Conservation (phyloP, 1,140 invertebrate species). For the Dreissena polymorpha region DNA sequence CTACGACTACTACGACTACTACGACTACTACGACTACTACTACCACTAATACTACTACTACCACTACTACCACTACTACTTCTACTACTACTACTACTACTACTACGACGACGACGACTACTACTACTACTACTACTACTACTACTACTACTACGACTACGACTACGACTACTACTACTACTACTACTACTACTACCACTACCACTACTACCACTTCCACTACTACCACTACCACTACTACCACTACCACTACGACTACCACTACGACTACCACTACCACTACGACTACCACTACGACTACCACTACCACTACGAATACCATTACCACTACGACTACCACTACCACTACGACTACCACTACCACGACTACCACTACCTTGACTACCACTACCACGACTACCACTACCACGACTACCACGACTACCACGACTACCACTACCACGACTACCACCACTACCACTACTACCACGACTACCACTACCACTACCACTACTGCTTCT, state of each 20-base stretch:
- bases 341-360: no score
- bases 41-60: neutral
- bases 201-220: no score
- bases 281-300: no score
- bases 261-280: no score
- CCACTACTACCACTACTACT: neutral
- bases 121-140: constrained; percentile 2
- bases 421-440: no score
- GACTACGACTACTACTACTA: neutral
- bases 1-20: neutral
- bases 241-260: no score
- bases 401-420: no score
- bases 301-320: no score
- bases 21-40: neutral
- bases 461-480: neutral
- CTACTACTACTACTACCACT: neutral
- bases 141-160: neutral
- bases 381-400: neutral
- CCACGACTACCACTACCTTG: no score
- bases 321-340: no score
- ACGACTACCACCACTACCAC: neutral
- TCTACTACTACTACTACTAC: neutral
- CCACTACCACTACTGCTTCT: neutral
- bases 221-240: no score
- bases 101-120: neutral